Base-by-base conservation (phyloP, 2,888 invertebrate species). In the Tipula helvola region DNA sequence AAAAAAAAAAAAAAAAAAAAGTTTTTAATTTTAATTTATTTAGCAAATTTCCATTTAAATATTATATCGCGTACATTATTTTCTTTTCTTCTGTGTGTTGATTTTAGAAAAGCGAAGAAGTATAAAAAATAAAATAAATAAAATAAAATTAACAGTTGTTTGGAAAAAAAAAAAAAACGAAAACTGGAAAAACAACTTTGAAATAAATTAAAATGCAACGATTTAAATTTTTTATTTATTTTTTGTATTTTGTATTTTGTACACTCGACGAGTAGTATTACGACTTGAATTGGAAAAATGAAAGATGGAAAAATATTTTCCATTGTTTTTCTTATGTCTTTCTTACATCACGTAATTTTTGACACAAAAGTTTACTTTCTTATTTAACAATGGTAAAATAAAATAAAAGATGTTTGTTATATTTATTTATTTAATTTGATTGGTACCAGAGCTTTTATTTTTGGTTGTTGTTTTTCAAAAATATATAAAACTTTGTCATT, bases 121-220 rank as follows among this genome's bases (percentile, higher is more conserved):
- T 7, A 28, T 28, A 28, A 28, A 28, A 28, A 28, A 28, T 28
- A 52, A 52, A 16, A 52, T 16, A 52, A 16, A 52, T 16, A 71
- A 71, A 57, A 71, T 28, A 71, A 71, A 71, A 71, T 71, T 71
- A 28, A 71, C 71, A 71, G 71, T 71, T 71, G 71, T 71, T 71
- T 71, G 71, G 71, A 12, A 71, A 71, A 71, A 28, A 28, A 28
- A 4, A 71, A 71, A 71, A 28, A n/a, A n/a, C n/a, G n/a, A n/a
- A n/a, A n/a, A n/a, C n/a, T 71, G 71, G 71, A 71, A 71, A 71
- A 71, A 71, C 71, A 71, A 71, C 71, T 71, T 71, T 71, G 71
- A 71, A 71, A 71, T 71, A 71, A 71, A 71, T 71, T 71, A 71
- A 71, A 71, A 71, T 71, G 71, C 71, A 71, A 71, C 71, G 71